Evolutionary conservation across 2,797 vertebrate species (phyloP).

Genomic region (Masticophis lateralis): DNA sequence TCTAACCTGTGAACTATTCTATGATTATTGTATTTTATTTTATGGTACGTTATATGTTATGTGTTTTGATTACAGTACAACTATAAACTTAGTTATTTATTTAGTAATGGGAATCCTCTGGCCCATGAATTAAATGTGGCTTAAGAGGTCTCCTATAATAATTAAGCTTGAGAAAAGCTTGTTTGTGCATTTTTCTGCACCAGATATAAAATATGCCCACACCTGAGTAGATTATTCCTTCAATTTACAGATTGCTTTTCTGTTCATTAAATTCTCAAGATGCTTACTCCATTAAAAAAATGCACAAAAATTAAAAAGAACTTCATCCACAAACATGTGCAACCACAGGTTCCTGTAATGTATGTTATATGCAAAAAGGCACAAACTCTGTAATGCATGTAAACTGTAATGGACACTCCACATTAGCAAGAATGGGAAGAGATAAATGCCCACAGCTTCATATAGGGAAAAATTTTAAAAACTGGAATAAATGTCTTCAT

Average conservation of each 20-base stretch:
- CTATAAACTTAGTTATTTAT: background rate
- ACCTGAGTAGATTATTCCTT: background rate
- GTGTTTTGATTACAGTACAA: background rate
- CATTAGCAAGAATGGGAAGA: background rate
- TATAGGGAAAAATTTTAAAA: background rate
- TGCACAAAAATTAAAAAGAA: background rate
- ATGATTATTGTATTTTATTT: background rate
- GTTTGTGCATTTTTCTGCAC: background rate
- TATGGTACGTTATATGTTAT: background rate
- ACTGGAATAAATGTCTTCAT: background rate
- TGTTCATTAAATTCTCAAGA: background rate
- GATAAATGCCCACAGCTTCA: background rate
- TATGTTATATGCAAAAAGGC: background rate
- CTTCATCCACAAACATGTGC: background rate
- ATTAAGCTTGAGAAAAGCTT: background rate
- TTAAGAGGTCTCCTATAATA: background rate
- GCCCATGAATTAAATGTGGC: background rate
- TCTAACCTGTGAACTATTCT: background rate
- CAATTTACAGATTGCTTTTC: background rate
- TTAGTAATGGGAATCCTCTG: background rate
- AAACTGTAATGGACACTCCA: background rate
- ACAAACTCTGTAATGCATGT: background rate
- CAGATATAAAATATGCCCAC: background rate
- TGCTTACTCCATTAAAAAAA: background rate
- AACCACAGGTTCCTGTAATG: background rate